These are phyloP conservation scores for Andrena bicolor DNA, from an alignment of 2,888 invertebrate species.

Conservation along the genomic window DNA sequence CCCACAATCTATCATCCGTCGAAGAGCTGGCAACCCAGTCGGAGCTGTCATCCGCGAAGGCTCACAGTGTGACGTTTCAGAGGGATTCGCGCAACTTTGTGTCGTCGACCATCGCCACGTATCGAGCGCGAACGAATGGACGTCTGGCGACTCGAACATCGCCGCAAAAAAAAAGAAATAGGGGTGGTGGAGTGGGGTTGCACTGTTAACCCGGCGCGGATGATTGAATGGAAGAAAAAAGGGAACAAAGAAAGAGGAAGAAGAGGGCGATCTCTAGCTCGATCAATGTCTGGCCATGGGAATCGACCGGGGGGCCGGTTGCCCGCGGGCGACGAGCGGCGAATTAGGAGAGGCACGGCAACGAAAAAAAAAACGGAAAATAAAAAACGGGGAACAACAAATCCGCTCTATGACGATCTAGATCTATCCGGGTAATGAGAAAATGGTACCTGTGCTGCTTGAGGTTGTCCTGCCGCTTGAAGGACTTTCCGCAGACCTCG, in stretches of 20 bases:
- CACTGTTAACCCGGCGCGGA: constrained; percentile 2
- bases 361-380: constrained; percentile 17
- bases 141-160: neutral
- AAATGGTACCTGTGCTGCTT: constrained; percentile 93
- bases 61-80: constrained; percentile 36
- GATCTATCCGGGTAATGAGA: neutral
- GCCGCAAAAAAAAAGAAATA: neutral
- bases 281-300: constrained; percentile 44
- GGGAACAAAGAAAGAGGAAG: neutral
- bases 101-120: constrained; percentile 25
- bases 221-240: neutral
- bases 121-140: neutral
- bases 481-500: constrained; percentile 98
- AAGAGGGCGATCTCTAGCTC: neutral
- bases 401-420: neutral
- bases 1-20: constrained; percentile 24
- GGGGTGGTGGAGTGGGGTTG: neutral
- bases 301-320: constrained; percentile 22
- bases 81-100: neutral
- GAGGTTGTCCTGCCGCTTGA: constrained; percentile 97
- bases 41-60: constrained; percentile 27
- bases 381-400: neutral
- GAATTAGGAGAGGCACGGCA: constrained; percentile 33
- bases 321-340: constrained; percentile 33
- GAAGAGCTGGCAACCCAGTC: neutral